Evolutionary conservation across 1,140 invertebrate genomes (phyloP).

Genomic region (Lordiphosa stackelbergi): DNA sequence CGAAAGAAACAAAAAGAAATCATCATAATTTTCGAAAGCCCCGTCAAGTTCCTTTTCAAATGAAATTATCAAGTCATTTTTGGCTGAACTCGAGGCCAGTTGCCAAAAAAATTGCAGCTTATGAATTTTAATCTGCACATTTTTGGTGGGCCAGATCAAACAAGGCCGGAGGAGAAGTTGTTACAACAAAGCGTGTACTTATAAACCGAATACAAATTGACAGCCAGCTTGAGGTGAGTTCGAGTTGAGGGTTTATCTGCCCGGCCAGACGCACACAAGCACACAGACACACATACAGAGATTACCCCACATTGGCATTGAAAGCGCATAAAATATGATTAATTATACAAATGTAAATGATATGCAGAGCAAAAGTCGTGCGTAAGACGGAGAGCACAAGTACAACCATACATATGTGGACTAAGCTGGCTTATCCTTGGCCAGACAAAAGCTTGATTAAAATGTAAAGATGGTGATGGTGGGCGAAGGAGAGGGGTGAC

Average conservation of each 20-base stretch:
- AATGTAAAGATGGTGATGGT: background rate
- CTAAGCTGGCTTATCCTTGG: slow-evolving; percentile 10
- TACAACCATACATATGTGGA: background rate
- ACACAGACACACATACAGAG: slow-evolving; percentile 11
- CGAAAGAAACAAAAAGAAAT: background rate
- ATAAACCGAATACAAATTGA: too few species aligned
- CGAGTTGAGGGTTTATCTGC: slow-evolving; percentile 17
- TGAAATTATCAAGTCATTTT: slow-evolving; percentile 18
- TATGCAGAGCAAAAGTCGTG: slow-evolving; percentile 8
- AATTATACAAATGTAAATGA: slow-evolving; percentile 50
- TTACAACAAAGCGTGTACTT: too few species aligned
- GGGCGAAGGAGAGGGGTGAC: too few species aligned
- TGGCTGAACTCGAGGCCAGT: background rate
- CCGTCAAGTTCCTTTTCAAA: slow-evolving; percentile 10
- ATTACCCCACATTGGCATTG: slow-evolving; percentile 22
- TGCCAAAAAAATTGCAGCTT: slow-evolving; percentile 7
- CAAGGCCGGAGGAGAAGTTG: background rate
- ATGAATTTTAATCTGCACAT: slow-evolving; percentile 43
- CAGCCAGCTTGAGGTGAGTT: too few species aligned
- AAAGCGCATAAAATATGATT: slow-evolving; percentile 54
- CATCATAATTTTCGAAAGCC: background rate
- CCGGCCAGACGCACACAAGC: slow-evolving; percentile 1
- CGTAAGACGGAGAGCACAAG: background rate
- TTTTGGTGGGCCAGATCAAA: slow-evolving; percentile 14
- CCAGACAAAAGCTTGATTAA: background rate